A percentile compares a stretch with the other conserved stretches of the same genome.
Conservation (phyloP, 2,113 vertebrate genomes). For the Chrysochloris asiatica region DNA sequence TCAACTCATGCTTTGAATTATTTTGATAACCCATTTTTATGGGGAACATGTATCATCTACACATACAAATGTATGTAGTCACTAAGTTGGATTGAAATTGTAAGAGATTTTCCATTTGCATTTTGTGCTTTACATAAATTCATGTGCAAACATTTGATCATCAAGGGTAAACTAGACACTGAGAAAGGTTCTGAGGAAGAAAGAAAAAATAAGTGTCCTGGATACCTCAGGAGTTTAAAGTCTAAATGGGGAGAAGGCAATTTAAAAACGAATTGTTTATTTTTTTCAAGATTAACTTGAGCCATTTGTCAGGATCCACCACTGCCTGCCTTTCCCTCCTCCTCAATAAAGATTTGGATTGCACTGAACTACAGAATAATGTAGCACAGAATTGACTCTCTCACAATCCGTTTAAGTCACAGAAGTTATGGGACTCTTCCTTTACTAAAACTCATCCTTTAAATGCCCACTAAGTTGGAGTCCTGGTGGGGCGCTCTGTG, state of each 20-base stretch:
- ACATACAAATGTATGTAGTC: background rate
- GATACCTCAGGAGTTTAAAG: background rate
- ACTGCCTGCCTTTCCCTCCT: background rate
- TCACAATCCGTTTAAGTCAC: background rate
- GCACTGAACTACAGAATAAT: constrained; percentile 8
- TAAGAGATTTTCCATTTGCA: background rate
- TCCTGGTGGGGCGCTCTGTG: too few relatives aligned
- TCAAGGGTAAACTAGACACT: background rate
- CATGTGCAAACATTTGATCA: background rate
- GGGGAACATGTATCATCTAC: background rate
- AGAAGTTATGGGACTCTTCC: background rate
- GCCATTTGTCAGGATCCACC: background rate
- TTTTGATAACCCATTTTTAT: background rate
- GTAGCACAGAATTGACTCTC: background rate
- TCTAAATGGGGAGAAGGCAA: background rate
- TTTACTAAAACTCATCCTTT: background rate
- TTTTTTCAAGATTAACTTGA: constrained; percentile 10
- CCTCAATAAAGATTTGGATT: background rate
- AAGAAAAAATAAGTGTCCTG: background rate
- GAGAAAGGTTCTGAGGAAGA: background rate
- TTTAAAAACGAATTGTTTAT: background rate
- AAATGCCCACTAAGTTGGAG: too few relatives aligned
- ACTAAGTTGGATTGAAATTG: background rate
- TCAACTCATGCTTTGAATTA: background rate
- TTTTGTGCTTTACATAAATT: background rate